A percentile compares a stretch with the other conserved stretches of the same genome.
Evolutionary conservation across 1,140 invertebrate genomes (phyloP).

Genomic region (Platorchestia sp.): DNA sequence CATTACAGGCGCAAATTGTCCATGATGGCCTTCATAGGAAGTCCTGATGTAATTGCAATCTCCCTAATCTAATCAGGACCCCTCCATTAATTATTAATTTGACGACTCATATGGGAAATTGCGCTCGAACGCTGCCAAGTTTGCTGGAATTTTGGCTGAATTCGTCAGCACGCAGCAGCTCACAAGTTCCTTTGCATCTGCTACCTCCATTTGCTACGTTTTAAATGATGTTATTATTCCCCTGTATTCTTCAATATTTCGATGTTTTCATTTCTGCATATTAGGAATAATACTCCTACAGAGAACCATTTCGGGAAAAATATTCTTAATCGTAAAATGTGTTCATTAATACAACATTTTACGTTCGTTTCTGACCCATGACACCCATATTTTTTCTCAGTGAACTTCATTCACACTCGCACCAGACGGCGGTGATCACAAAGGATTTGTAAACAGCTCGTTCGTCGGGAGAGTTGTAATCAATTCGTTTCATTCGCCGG

Average conservation of each 20-base stretch:
- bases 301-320: not conserved
- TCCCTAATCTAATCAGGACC: slow-evolving; percentile 44
- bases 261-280: not conserved
- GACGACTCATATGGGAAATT: slow-evolving; percentile 36
- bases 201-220: not conserved
- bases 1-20: slow-evolving; percentile 47
- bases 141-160: not conserved
- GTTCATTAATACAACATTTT: not conserved
- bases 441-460: not conserved
- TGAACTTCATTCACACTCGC: not conserved
- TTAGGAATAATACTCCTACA: not conserved
- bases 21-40: slow-evolving; percentile 46
- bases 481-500: not conserved
- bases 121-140: not conserved
- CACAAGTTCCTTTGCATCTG: not conserved
- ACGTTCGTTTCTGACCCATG: not conserved
- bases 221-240: not conserved
- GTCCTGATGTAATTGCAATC: slow-evolving; percentile 51
- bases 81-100: slow-evolving; percentile 50
- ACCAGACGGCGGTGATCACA: not conserved
- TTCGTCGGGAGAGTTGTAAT: not conserved
- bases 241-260: not conserved
- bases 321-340: not conserved
- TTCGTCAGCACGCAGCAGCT: not conserved
- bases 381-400: not conserved